Evolutionary conservation across 2,888 invertebrate genomes (phyloP).

Genomic region (Diadegma fenestrale): DNA sequence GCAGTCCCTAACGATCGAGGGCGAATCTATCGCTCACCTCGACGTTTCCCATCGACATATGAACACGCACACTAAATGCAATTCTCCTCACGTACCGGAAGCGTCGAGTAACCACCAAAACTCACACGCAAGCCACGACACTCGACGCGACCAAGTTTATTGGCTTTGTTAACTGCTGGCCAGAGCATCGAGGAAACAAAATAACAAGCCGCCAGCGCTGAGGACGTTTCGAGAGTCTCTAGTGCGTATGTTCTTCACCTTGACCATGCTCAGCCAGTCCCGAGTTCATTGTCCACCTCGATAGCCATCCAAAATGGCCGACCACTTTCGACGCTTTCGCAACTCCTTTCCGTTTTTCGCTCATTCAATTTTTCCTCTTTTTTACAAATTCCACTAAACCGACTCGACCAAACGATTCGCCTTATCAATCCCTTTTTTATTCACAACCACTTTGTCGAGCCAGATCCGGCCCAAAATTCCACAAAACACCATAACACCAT

Average conservation of each 20-base stretch:
- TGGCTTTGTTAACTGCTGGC: slow-evolving; percentile 2
- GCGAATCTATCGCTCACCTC: not conserved
- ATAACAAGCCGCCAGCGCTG: not conserved
- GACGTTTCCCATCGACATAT: too few relatives aligned
- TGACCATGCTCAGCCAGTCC: slow-evolving; percentile 64
- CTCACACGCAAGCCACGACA: not conserved
- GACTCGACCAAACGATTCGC: not conserved
- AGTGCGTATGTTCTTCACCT: slow-evolving; percentile 65
- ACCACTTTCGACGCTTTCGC: slow-evolving; percentile 30
- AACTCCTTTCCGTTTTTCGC: slow-evolving; percentile 2
- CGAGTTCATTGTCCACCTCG: slow-evolving; percentile 68
- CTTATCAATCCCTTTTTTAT: not conserved
- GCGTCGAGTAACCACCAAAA: slow-evolving; percentile 10
- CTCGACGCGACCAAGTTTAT: not conserved
- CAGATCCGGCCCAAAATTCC: too few relatives aligned
- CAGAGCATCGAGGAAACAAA: slow-evolving; percentile 1
- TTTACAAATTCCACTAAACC: not conserved
- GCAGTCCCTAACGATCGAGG: not conserved
- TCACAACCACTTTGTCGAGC: not conserved
- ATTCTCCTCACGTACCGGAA: slow-evolving; percentile 62
- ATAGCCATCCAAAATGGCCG: slow-evolving; percentile 50
- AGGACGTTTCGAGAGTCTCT: slow-evolving; percentile 34
- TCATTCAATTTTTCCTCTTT: not conserved
- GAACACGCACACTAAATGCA: slow-evolving; percentile 22
- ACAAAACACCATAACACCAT: too few relatives aligned